phyloP scores from a whole-genome alignment of 2,888 invertebrate genomes.

The Criorhina ranunculi region DNA sequence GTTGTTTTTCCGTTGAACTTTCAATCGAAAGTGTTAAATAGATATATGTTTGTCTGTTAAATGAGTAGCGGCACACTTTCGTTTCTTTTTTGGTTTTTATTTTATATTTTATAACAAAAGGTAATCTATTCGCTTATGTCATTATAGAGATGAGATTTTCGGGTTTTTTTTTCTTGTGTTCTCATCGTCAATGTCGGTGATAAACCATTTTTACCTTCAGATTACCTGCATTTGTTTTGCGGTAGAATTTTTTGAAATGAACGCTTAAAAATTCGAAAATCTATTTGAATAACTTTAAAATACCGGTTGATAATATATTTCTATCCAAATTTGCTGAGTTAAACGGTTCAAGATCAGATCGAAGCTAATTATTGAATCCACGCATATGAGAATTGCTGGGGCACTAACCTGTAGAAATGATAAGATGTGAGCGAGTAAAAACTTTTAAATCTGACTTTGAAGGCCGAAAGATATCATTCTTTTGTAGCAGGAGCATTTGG shows the following conservation, averaged over 20 bases:
- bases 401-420: slow-evolving; percentile 37
- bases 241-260: slow-evolving; percentile 37
- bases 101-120: background rate
- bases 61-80: slow-evolving; percentile 34
- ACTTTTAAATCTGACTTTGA: background rate
- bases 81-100: background rate
- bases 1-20: slow-evolving; percentile 25
- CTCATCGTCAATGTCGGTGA: slow-evolving; percentile 38
- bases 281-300: slow-evolving; percentile 42
- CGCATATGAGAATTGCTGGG: slow-evolving; percentile 3
- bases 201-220: slow-evolving; percentile 41
- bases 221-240: slow-evolving; percentile 37
- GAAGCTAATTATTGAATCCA: slow-evolving; percentile 33
- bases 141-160: background rate
- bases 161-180: background rate
- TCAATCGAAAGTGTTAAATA: slow-evolving; percentile 45
- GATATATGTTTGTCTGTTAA: slow-evolving; percentile 1
- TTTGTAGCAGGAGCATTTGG: slow-evolving; percentile 4
- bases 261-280: slow-evolving; percentile 4
- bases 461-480: slow-evolving; percentile 18
- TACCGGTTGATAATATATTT: slow-evolving; percentile 29
- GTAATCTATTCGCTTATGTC: slow-evolving; percentile 8
- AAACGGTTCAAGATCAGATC: slow-evolving; percentile 11
- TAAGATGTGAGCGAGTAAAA: slow-evolving; percentile 11
- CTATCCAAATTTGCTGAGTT: background rate